A percentile compares a stretch with the other conserved stretches of the same genome.
Evolutionary conservation across 2,888 invertebrate species (phyloP).

Genomic region (Parascotia fuliginaria): DNA sequence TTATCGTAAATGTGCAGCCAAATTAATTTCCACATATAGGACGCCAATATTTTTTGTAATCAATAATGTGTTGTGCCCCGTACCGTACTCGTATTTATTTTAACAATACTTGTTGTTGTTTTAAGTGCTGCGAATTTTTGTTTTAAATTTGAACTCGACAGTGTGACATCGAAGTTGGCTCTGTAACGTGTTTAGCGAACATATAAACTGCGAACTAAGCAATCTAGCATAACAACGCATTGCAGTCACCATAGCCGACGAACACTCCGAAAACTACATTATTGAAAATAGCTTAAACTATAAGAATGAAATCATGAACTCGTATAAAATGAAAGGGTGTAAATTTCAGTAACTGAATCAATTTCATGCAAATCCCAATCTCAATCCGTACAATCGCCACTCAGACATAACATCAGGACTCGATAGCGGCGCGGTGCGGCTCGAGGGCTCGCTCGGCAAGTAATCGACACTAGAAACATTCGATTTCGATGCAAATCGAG

Average conservation of each 20-base stretch:
- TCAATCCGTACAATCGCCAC: constrained; percentile 14
- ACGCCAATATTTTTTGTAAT: constrained; percentile 11
- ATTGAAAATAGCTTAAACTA: background rate
- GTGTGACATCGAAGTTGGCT: constrained; percentile 4
- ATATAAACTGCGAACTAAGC: constrained; percentile 6
- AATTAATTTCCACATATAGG: constrained; percentile 28
- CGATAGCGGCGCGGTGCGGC: constrained; percentile 4
- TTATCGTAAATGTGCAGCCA: constrained; percentile 28
- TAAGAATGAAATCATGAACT: background rate
- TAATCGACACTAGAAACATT: constrained; percentile 47
- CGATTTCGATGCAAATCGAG: constrained; percentile 54
- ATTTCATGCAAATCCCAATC: constrained; percentile 22
- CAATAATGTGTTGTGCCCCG: constrained; percentile 24
- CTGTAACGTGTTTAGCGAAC: constrained; percentile 5
- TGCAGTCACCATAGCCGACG: constrained; percentile 4
- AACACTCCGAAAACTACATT: constrained; percentile 7
- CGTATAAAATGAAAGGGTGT: constrained; percentile 7
- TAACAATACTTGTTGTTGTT: background rate
- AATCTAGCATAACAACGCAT: constrained; percentile 9
- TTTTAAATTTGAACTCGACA: background rate
- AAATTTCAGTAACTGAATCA: constrained; percentile 22
- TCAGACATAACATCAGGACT: constrained; percentile 12
- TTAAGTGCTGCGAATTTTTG: too few relatives aligned
- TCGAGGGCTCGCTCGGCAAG: constrained; percentile 25
- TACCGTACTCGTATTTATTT: background rate